Evolutionary conservation across 2,113 vertebrate species (phyloP).

Genomic region (Trogon surrucura): DNA sequence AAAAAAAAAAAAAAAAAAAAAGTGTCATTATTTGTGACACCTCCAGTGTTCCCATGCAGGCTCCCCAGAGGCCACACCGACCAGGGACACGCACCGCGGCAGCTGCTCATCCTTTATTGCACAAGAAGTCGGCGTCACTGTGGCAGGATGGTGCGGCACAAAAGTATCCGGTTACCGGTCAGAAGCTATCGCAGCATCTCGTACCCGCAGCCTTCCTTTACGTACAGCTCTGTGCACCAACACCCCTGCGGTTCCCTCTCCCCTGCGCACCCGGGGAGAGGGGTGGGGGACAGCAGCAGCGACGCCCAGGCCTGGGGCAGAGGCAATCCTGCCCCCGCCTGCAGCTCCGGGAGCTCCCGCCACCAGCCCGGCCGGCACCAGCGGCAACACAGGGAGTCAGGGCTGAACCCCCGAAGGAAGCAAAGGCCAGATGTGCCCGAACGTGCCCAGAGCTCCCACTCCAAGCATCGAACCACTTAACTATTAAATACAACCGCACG

Average conservation of each 20-base stretch:
- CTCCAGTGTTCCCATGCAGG: rapidly evolving
- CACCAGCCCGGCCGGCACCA: rapidly evolving
- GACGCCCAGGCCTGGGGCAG: not conserved
- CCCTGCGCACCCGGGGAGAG: rapidly evolving
- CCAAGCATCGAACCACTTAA: not conserved
- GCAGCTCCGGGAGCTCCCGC: not conserved
- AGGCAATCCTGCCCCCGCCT: not conserved
- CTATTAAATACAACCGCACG: not conserved
- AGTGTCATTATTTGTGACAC: not conserved
- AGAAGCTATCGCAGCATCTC: constrained; percentile 5
- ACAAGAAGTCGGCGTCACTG: constrained; percentile 68
- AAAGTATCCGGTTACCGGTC: constrained; percentile 26
- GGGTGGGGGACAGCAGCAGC: not conserved
- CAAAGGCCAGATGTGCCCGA: not conserved
- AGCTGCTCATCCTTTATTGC: constrained; percentile 82
- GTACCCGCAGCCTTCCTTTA: not conserved
- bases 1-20: not conserved
- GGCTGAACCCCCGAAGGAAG: not conserved
- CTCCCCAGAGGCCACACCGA: rapidly evolving
- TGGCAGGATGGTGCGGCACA: constrained; percentile 61
- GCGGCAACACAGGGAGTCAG: not conserved
- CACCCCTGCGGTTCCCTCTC: rapidly evolving
- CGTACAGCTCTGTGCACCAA: not conserved
- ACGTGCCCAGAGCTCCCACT: rapidly evolving
- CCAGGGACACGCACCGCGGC: not conserved